Conservation (phyloP, 1,140 invertebrate species). For the Cecropterus lyciades region DNA sequence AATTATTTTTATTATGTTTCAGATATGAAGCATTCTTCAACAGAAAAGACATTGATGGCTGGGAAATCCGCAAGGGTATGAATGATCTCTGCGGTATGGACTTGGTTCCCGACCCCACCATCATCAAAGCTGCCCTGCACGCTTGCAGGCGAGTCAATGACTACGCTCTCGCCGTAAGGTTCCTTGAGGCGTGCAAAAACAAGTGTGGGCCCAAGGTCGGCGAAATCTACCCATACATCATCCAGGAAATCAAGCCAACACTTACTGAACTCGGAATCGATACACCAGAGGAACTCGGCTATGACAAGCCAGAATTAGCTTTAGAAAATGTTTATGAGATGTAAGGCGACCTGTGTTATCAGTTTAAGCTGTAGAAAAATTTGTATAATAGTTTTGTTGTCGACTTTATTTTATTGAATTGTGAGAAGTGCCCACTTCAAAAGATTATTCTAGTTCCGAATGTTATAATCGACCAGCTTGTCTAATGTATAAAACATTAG, state of each 20-base stretch:
- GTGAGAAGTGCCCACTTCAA: conserved; percentile 52
- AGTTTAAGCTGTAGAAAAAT: conserved; percentile 69
- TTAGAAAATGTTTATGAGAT: conserved; percentile 89
- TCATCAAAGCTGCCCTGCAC: conserved; percentile 95
- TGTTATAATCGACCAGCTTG: conserved; percentile 55
- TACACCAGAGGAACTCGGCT: conserved; percentile 98
- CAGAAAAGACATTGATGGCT: conserved; percentile 96
- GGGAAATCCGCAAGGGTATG: conserved; percentile 97
- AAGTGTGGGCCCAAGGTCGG: conserved; percentile 93
- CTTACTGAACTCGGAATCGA: conserved; percentile 96
- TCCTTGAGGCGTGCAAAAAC: conserved; percentile 95
- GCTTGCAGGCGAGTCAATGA: conserved; percentile 98
- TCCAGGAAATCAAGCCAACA: conserved; percentile 97
- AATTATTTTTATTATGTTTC: conserved; percentile 45
- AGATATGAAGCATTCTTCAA: conserved; percentile 95
- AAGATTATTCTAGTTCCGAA: conserved; percentile 53
- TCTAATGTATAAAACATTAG: conserved; percentile 70
- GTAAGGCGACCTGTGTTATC: conserved; percentile 56
- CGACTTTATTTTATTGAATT: conserved; percentile 70
- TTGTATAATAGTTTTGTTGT: conserved; percentile 78
- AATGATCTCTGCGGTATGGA: conserved; percentile 95
- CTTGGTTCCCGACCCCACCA: conserved; percentile 97
- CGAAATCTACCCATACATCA: conserved; percentile 95
- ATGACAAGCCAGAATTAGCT: conserved; percentile 98
- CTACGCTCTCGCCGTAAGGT: conserved; percentile 95